phyloP scores from a whole-genome alignment of 2,113 vertebrate species.

The Leptodactylus fuscus region DNA sequence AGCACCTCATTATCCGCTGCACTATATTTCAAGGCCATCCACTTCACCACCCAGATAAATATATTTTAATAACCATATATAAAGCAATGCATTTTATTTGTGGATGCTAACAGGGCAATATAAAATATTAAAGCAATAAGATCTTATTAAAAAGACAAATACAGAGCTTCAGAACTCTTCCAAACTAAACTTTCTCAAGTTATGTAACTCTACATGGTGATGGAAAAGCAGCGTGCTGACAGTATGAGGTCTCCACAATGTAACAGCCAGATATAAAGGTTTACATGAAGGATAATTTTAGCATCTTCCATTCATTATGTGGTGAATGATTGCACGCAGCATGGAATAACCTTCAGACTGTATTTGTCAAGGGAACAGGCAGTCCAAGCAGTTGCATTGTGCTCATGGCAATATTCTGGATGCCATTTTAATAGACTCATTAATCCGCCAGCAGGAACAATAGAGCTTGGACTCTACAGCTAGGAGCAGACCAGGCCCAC shows the following conservation, averaged over 20 bases:
- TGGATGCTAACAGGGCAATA: background rate
- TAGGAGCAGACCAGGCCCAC: no score
- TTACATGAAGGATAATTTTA: constrained; percentile 30
- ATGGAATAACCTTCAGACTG: constrained; percentile 33
- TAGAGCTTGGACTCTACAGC: background rate
- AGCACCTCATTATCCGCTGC: constrained; percentile 14
- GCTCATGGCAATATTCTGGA: constrained; percentile 38
- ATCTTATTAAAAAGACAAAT: background rate
- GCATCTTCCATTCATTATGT: background rate
- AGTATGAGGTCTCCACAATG: constrained; percentile 28
- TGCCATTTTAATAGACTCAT: constrained; percentile 19
- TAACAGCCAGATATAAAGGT: background rate
- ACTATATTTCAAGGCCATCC: background rate
- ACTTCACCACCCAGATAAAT: background rate
- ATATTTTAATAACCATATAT: background rate
- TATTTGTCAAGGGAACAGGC: constrained; percentile 22
- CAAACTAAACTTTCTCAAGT: constrained; percentile 17
- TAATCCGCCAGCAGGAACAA: background rate
- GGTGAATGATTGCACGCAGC: constrained; percentile 11
- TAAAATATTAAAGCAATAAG: background rate
- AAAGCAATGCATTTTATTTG: background rate
- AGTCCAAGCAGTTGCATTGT: background rate
- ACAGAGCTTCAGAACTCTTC: background rate
- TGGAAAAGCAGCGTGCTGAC: background rate
- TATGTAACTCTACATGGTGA: background rate